phyloP scores from a whole-genome alignment of 2,797 vertebrate species.

The Phrynocephalus guinanensis region DNA sequence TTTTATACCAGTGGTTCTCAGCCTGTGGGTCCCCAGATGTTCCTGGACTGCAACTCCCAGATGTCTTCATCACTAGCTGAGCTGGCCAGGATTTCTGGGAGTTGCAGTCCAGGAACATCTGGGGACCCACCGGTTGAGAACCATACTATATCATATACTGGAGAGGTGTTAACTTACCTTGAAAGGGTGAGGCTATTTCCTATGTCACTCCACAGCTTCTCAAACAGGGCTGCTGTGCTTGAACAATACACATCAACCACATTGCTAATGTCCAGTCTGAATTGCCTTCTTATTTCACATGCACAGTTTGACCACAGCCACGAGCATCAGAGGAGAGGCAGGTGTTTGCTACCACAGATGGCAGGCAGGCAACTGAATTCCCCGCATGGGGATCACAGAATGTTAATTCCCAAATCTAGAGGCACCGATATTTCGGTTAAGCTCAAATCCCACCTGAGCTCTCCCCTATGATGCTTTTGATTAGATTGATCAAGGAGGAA shows the following conservation, averaged over 20 bases:
- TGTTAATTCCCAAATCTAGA: constrained; percentile 47
- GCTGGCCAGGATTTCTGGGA: no score
- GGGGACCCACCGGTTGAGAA: no score
- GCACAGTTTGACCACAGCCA: constrained; percentile 43
- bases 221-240: not conserved
- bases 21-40: no score
- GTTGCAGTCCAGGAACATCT: no score
- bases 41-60: no score
- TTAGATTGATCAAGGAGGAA: constrained; percentile 58
- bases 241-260: constrained; percentile 27
- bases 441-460: constrained; percentile 58
- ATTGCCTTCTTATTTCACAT: constrained; percentile 20
- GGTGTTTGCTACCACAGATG: not conserved
- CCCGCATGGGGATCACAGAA: constrained; percentile 42
- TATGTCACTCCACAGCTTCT: not conserved
- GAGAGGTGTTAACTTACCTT: not conserved
- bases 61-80: no score
- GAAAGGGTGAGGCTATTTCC: not conserved
- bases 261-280: constrained; percentile 31
- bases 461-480: constrained; percentile 57
- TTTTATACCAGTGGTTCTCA: not conserved
- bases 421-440: constrained; percentile 40
- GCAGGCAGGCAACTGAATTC: constrained; percentile 36
- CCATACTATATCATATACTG: not conserved
- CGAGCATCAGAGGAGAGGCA: constrained; percentile 32